Percentiles rank a stretch among this genome's conserved stretches.
Evolutionary conservation across 1,140 invertebrate genomes (phyloP).

Genomic region (Drosophila lacertosa): DNA sequence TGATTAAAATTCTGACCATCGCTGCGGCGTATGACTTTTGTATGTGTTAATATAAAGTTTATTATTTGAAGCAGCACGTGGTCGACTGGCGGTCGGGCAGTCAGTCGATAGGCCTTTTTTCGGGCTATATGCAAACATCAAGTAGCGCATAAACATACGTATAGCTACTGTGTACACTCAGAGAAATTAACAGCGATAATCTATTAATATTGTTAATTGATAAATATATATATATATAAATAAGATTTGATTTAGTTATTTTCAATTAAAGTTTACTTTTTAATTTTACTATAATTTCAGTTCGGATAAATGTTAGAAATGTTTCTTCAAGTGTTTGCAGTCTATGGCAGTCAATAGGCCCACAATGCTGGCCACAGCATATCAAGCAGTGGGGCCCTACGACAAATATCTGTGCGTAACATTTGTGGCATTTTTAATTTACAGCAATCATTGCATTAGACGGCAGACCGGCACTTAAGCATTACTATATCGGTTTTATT

Average conservation of each 20-base stretch:
- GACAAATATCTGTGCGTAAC: slow-evolving; percentile 77
- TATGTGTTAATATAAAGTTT: slow-evolving; percentile 83
- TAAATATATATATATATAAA: neutral
- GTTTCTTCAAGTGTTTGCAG: slow-evolving; percentile 1
- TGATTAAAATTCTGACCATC: slow-evolving; percentile 76
- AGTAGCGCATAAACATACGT: slow-evolving; percentile 52
- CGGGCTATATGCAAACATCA: slow-evolving; percentile 30
- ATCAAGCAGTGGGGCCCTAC: slow-evolving; percentile 47
- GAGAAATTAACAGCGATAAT: neutral
- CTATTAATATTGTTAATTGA: neutral
- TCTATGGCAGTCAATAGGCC: slow-evolving; percentile 40
- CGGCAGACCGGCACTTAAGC: slow-evolving; percentile 65
- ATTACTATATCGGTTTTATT: slow-evolving; percentile 79
- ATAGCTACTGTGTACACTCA: slow-evolving; percentile 5
- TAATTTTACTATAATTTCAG: neutral
- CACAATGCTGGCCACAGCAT: slow-evolving; percentile 60
- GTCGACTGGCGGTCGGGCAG: slow-evolving; percentile 41
- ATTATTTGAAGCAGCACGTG: slow-evolving; percentile 83
- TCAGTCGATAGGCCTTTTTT: slow-evolving; percentile 48
- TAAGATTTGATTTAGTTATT: neutral
- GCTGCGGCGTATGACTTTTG: slow-evolving; percentile 72
- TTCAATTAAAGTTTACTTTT: neutral
- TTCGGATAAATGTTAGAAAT: neutral
- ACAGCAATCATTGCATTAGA: slow-evolving; percentile 71
- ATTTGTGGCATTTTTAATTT: slow-evolving; percentile 83